Evolutionary conservation across 1,140 invertebrate genomes (phyloP).

Genomic region (Bombyx mandarina): DNA sequence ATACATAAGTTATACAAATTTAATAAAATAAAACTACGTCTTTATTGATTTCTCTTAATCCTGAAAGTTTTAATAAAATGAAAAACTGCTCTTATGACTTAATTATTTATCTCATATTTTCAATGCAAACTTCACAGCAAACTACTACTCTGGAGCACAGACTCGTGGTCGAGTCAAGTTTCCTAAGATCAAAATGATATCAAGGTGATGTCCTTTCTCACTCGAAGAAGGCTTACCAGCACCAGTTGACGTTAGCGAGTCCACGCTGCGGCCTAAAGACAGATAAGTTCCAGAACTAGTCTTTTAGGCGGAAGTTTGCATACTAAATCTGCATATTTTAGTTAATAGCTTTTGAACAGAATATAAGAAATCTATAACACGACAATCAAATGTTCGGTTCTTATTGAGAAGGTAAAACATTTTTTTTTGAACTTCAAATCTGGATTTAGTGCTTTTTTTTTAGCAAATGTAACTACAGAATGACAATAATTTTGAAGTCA

Average conservation of each 20-base stretch:
- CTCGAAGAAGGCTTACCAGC: constrained; percentile 21
- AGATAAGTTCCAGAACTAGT: no score
- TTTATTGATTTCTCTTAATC: neutral
- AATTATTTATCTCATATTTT: constrained; percentile 16
- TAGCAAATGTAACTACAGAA: no score
- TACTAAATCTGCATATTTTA: no score
- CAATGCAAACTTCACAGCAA: constrained; percentile 30
- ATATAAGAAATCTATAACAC: no score
- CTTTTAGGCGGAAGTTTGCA: no score
- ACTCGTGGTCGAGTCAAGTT: constrained; percentile 20
- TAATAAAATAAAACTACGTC: neutral
- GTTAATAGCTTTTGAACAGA: no score
- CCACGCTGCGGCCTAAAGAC: constrained; percentile 5
- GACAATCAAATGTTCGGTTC: no score
- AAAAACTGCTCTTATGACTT: neutral
- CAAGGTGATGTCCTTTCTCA: constrained; percentile 21
- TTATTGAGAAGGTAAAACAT: no score
- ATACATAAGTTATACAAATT: no score
- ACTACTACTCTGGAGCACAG: constrained; percentile 18
- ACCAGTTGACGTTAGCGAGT: constrained; percentile 25
- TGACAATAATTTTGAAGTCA: no score
- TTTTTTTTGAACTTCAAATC: no score
- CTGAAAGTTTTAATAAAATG: neutral
- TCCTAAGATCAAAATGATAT: constrained; percentile 15
- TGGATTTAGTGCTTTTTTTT: no score